Conservation (phyloP, 2,113 vertebrate genomes). For the Talpa occidentalis region DNA sequence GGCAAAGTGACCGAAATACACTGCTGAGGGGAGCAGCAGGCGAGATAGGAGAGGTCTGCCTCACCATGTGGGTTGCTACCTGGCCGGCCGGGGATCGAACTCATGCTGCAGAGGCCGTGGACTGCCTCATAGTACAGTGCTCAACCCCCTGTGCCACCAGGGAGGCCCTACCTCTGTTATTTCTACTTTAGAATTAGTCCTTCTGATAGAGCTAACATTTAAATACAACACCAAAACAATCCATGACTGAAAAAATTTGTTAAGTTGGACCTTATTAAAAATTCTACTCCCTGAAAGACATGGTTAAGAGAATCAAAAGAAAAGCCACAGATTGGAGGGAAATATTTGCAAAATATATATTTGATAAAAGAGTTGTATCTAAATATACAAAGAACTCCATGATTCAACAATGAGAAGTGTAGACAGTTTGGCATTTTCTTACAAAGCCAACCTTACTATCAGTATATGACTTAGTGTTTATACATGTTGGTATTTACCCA, state of each 20-base stretch:
- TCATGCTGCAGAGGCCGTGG: no score
- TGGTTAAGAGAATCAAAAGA: not conserved
- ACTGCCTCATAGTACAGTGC: no score
- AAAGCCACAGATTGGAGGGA: not conserved
- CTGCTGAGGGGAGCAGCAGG: no score
- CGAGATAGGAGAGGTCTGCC: no score
- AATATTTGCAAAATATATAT: not conserved
- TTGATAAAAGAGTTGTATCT: not conserved
- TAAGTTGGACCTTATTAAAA: not conserved
- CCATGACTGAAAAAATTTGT: not conserved
- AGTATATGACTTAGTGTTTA: not conserved
- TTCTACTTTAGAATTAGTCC: not conserved
- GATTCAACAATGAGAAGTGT: not conserved
- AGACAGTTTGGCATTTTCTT: not conserved
- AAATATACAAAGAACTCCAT: not conserved
- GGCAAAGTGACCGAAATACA: no score
- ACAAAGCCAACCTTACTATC: not conserved
- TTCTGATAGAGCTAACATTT: constrained; percentile 35
- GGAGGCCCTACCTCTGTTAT: no score
- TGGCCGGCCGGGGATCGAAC: no score
- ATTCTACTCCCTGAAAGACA: not conserved
- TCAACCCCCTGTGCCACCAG: no score
- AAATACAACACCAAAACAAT: not conserved
- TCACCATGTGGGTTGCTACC: no score
- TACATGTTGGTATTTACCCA: not conserved